A percentile compares a stretch with the other conserved stretches of the same genome.
phyloP scores from a whole-genome alignment of 1,140 invertebrate species.

The Gerris buenoi region DNA sequence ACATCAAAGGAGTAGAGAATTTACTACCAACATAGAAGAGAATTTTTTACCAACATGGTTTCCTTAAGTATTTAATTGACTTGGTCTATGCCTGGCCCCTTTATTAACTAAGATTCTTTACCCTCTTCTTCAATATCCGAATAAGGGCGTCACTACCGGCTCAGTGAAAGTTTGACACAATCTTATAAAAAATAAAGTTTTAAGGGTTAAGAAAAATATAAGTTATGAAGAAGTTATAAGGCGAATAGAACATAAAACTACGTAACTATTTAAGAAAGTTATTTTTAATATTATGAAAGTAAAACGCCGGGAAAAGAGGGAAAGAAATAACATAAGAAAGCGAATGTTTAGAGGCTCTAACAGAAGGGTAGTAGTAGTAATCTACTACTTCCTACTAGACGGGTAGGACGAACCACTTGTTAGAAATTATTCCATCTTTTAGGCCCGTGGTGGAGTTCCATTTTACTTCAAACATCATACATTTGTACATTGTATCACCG shows the following conservation, averaged over 20 bases:
- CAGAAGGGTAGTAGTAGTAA: not conserved
- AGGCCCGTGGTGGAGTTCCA: no score
- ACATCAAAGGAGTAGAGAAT: not conserved
- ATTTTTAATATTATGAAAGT: not conserved
- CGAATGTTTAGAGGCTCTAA: not conserved
- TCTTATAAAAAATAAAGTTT: not conserved
- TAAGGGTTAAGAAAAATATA: not conserved
- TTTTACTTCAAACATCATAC: no score
- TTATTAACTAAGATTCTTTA: not conserved
- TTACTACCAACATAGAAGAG: no score
- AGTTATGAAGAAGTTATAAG: not conserved
- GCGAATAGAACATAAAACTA: not conserved
- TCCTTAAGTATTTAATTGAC: not conserved
- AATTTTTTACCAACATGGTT: not conserved
- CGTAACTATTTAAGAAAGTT: not conserved
- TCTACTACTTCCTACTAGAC: no score
- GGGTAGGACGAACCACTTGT: no score
- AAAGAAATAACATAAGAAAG: not conserved
- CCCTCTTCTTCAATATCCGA: not conserved
- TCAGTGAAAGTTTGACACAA: not conserved
- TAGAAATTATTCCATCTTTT: no score
- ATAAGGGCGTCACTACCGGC: not conserved
- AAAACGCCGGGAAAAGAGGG: not conserved
- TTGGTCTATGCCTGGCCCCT: not conserved
- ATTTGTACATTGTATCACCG: no score